Percentiles rank a stretch among this genome's conserved stretches.
Evolutionary conservation across 2,888 invertebrate species (phyloP).

Genomic region (Conchocele bisecta): DNA sequence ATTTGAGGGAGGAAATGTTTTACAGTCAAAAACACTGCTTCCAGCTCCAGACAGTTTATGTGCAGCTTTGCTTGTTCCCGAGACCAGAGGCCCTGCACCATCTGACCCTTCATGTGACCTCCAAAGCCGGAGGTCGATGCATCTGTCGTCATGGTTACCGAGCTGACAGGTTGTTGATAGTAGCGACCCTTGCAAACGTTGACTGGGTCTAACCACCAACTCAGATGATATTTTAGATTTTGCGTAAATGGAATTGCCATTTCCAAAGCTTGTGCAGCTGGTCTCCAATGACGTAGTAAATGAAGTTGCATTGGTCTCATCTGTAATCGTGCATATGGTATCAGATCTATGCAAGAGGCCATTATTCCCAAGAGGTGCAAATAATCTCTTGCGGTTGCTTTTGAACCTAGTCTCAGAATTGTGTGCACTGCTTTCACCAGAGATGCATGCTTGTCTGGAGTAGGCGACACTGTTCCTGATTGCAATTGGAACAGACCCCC

Average conservation of each 20-base stretch:
- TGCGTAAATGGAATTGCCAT: not conserved
- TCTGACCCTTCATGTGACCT: not conserved
- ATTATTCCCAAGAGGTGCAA: conserved; percentile 30
- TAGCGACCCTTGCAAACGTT: conserved; percentile 17
- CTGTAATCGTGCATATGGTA: too few relatives aligned
- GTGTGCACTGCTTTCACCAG: not conserved
- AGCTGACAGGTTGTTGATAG: not conserved
- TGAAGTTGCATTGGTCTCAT: conserved; percentile 39
- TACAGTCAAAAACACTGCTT: too few relatives aligned
- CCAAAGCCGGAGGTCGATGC: not conserved
- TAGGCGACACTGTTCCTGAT: conserved; percentile 13
- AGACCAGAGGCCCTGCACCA: too few relatives aligned
- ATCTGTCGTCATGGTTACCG: conserved; percentile 3
- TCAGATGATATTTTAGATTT: conserved; percentile 14
- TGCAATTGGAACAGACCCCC: not conserved
- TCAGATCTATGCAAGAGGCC: conserved; percentile 34
- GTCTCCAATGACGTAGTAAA: conserved; percentile 24
- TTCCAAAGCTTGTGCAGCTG: conserved; percentile 7
- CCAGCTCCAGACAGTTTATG: too few relatives aligned
- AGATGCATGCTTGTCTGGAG: not conserved
- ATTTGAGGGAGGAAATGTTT: too few relatives aligned
- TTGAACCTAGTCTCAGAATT: not conserved
- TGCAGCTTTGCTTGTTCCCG: too few relatives aligned
- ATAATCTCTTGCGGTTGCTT: conserved; percentile 6
- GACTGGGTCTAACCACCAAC: conserved; percentile 16